These are phyloP conservation scores for Polietes domitor DNA, from an alignment of 2,888 invertebrate species.

Conservation along the genomic window DNA sequence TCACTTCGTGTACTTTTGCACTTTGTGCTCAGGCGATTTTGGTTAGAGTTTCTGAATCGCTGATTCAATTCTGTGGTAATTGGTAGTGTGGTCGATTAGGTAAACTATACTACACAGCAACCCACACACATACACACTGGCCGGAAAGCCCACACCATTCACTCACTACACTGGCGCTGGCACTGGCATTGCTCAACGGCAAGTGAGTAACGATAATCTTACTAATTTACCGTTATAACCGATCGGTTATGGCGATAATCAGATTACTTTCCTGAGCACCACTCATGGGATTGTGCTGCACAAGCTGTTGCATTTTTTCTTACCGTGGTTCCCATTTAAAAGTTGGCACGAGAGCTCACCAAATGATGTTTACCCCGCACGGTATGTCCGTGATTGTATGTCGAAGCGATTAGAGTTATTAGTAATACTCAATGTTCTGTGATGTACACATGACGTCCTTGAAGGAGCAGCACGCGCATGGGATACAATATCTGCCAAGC, in stretches of 20 bases:
- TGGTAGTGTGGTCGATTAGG: constrained; percentile 61
- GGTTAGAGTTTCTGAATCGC: constrained; percentile 56
- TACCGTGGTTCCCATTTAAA: constrained; percentile 2
- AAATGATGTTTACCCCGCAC: constrained; percentile 25
- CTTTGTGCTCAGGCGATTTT: constrained; percentile 34
- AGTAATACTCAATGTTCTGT: background rate
- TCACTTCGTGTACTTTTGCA: constrained; percentile 34
- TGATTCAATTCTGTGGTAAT: constrained; percentile 65
- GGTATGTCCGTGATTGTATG: constrained; percentile 7
- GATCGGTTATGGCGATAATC: constrained; percentile 46
- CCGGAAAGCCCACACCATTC: background rate
- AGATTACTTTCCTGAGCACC: constrained; percentile 43
- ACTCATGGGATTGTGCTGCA: constrained; percentile 50
- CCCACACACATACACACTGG: background rate
- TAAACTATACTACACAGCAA: constrained; percentile 37
- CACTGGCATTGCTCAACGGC: background rate
- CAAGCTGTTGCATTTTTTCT: background rate
- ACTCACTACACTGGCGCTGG: background rate
- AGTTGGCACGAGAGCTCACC: background rate
- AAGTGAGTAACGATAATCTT: constrained; percentile 34
- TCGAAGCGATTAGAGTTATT: constrained; percentile 8
- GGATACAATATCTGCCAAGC: background rate
- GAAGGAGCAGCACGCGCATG: background rate
- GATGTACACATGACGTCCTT: background rate
- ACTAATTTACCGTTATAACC: constrained; percentile 30